Evolutionary conservation across 2,113 vertebrate species (phyloP), one percentile per base, ranked within the genome.

Genomic region (Eptesicus fuscus): DNA sequence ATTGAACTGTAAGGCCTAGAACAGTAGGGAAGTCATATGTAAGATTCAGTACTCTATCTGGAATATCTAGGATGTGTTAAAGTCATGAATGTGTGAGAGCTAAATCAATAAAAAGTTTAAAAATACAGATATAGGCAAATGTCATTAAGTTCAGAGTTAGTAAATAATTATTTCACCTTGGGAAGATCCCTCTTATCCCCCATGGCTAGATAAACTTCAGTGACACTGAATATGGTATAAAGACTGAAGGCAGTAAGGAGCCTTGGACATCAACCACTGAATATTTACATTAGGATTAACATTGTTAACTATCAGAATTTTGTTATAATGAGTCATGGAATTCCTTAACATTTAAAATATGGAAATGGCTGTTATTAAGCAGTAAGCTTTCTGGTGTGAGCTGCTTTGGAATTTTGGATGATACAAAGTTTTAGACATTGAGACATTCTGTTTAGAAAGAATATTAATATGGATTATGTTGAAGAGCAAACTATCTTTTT

Each of bases 371-470:
- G 42, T 20, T 88, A 32, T 74, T 90, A 87, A 74, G 32, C 22
- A 69, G 80, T 79, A 95, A 91, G 92, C 51, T 51, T 90, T 88
- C 85, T 93, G 16, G 14, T 42, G n/a, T 51, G 83, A 88, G 23
- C 77, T 80, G 23, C 51, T 87, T 73, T 84, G 71, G n/a, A 88
- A 59, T 92, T 91, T 70, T 80, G 40, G 53, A 28, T 78, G 32
- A 42, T 67, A 44, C 1, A 10, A 73, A 51, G n/a, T 63, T 96
- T 83, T 79, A 83, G 74, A 74, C 73, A 69, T 83, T 14, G 6
- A 74, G 23, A 70, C 18, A 32, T 79, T 76, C 67, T 84, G 37
- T 51, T 74, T 92, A 37, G 61, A 80, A 87, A 91, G 18, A 87
- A 53, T 86, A 13, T 93, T 83, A 83, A 63, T 76, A 44, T 76